Base-by-base conservation (phyloP, 92 coral and sea anemone species). In the Meandrina meandrites region DNA sequence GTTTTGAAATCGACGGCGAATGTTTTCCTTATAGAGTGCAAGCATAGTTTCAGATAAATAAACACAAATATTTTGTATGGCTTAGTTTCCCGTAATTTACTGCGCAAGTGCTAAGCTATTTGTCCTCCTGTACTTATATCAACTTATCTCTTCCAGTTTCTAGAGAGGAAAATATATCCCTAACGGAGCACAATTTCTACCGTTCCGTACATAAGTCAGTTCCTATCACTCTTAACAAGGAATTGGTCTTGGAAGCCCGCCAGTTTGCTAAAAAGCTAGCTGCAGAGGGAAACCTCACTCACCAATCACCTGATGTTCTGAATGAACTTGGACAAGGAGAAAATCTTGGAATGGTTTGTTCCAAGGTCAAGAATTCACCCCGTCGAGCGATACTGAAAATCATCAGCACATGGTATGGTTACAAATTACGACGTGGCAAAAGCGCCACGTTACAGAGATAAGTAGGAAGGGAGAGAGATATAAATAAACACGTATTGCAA, bases 171-270 rank as follows among this genome's bases (percentile, higher is more conserved):
- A 51, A 78, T 22, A 78, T 89, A 27, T 94, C 91, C 9, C 73
- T 95, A 31, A 76, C 81, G 45, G 79, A 83, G 28, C 98, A 95
- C 77, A 95, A 95, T 90, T 75, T 83, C 74, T 92, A 86, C 71
- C 96, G 94, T 54, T 40, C 22, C 10, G 45, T 87, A 9, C 98
- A 95, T 76, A 84, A 76, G 62, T 88, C 96, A 40, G 89, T 78
- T 3, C 78, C 83, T 53, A 86, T 94, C 89, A 86, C 28, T 71
- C 79, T 92, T 22, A 83, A 90, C 80, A 81, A 77, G 69, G 85
- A 81, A 27, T 50, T 78, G 81, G 66, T 50, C 7, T 78, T 28
- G 45, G 45, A 40, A 40, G 2, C 74, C 5, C 84, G 84, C 19
- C 18, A 15, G 21, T 53, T 8, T 36, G 84, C 73, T 9, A 18